Evolutionary conservation across 37 sponge, comb jelly and placozoan genomes (phyloP).

Genomic region (Chondrilla cf. caribensis): DNA sequence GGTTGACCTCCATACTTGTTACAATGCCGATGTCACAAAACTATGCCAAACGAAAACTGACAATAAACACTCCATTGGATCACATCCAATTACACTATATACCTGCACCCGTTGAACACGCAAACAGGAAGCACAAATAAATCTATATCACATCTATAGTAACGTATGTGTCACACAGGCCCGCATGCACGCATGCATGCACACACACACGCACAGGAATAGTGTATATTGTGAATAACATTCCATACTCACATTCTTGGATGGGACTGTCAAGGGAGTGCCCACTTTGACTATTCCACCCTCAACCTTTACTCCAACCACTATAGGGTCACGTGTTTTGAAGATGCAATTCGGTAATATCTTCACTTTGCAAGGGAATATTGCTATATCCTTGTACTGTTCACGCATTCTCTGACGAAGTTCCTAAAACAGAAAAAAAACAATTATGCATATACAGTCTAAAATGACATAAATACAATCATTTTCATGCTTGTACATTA

Average conservation of each 20-base stretch:
- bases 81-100: neutral
- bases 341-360: slow-evolving; percentile 93
- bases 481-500: neutral
- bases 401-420: slow-evolving; percentile 64
- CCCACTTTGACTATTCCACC: slow-evolving; percentile 78
- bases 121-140: too few species aligned
- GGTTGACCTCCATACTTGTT: slow-evolving; percentile 84
- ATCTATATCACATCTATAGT: too few species aligned
- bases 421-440: slow-evolving; percentile 36
- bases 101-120: too few species aligned
- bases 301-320: slow-evolving; percentile 90
- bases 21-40: slow-evolving; percentile 78
- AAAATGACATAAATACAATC: neutral
- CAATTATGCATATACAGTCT: neutral
- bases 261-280: slow-evolving; percentile 79
- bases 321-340: slow-evolving; percentile 96
- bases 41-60: slow-evolving; percentile 31
- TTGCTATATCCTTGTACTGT: slow-evolving; percentile 80
- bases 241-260: slow-evolving; percentile 48
- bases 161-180: too few species aligned
- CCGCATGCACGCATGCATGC: too few species aligned
- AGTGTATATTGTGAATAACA: too few species aligned
- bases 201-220: too few species aligned
- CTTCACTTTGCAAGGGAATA: slow-evolving; percentile 92
- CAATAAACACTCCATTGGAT: neutral